phyloP scores from a whole-genome alignment of 2,888 invertebrate species.

The Acanthosepion esculentum region DNA sequence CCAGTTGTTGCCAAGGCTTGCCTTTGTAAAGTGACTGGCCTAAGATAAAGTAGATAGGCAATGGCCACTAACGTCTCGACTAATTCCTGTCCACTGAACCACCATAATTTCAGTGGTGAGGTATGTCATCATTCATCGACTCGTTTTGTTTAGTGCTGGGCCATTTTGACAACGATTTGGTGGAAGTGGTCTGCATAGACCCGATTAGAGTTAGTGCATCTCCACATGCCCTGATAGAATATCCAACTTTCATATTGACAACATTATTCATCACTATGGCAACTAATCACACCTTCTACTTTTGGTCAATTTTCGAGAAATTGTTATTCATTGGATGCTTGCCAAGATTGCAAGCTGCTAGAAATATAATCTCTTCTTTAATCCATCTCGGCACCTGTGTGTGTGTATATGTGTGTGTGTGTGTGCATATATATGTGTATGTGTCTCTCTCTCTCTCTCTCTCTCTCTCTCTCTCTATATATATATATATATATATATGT shows the following conservation, averaged over 20 bases:
- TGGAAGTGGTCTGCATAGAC: not conserved
- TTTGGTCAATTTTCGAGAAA: not conserved
- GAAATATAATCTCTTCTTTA: not conserved
- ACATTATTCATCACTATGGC: not conserved
- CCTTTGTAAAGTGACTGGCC: not conserved
- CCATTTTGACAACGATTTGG: conserved; percentile 7
- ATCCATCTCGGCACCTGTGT: not conserved
- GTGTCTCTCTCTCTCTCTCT: too few species aligned
- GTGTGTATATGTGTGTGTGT: too few species aligned
- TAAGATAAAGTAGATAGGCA: not conserved
- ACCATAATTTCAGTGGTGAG: not conserved
- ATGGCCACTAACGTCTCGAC: not conserved
- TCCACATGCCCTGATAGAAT: not conserved
- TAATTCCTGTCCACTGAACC: not conserved
- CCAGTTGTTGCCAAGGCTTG: not conserved
- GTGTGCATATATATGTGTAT: too few species aligned
- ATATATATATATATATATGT: not conserved
- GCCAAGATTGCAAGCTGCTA: not conserved
- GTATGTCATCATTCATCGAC: not conserved
- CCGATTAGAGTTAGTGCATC: not conserved
- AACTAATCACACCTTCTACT: not conserved
- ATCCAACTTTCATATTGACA: not conserved
- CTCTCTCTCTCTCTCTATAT: too few species aligned
- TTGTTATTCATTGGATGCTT: not conserved
- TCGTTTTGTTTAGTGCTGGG: not conserved